Base-by-base conservation (phyloP, 2,888 invertebrate species). In the Megastigmus dorsalis region DNA sequence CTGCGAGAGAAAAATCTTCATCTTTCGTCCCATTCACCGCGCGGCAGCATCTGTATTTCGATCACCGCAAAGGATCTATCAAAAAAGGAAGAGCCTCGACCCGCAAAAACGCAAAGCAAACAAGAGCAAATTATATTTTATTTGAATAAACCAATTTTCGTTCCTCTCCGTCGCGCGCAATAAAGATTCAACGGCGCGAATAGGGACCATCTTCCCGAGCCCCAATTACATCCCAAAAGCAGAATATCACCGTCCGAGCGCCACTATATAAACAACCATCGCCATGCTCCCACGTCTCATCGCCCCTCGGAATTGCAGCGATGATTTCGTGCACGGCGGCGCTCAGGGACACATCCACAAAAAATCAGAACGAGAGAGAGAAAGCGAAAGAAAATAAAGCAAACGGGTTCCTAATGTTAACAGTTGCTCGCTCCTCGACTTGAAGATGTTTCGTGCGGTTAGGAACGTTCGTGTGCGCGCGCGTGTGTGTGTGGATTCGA, bases 351-450 rank as follows among this genome's bases (percentile, higher is more conserved):
- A 45, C 54, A 45, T n/a, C 2, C 15, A 15, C 45, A 73, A 73
- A 67, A 73, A 73, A 45, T 60, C 36, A 23, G 48, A 74, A 74
- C 18, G 67, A 67, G 54, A 67, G 66, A 54, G 67, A 72, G 50
- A 28, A 26, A 48, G 45, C 15, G 23, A 57, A 36, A 38, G 15
- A 36, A 20, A 10, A 50, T n/a, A 18, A 45, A 45, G 20, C 23
- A 63, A 70, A 43, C 57, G 48, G 62, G 41, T 52, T 66, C n/a
- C 41, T 65, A 59, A 59, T 33, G 65, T 71, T 55, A 54, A 70
- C 45, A 52, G 41, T 38, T 26, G 38, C n/a, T 30, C 38, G 48
- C n/a, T n/a, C 18, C n/a, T n/a, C n/a, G n/a, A n/a, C n/a, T n/a
- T n/a, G n/a, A n/a, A n/a, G n/a, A n/a, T n/a, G n/a, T 6, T 33